Base-by-base conservation (phyloP, 2,113 vertebrate genomes). In the Euleptes europaea region DNA sequence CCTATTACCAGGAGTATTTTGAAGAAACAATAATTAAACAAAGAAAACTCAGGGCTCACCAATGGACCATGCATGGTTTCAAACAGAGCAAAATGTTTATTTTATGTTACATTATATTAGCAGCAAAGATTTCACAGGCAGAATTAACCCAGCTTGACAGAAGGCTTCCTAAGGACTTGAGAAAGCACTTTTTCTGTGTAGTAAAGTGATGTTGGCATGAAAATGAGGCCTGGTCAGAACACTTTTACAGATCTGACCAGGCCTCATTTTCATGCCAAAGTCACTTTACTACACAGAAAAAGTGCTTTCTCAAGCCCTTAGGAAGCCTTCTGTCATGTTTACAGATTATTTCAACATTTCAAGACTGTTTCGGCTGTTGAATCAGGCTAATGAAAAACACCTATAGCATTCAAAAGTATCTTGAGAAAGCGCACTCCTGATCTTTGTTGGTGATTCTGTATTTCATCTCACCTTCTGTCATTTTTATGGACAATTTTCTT, bases 1-100 rank as follows among this genome's bases (percentile, higher is more conserved):
- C 11, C 35, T 76, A 1, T 44, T 85, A 82, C n/a, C 74, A 72
- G 1, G 60, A 89, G 23, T 17, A 26, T 4, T 15, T 38, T 89
- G 80, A 14, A 78, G 60, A 38, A n/a, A 28, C 40, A 74, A 51
- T 84, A 86, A 84, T 57, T 77, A 81, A 28, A 86, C 88, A 89
- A 40, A 88, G 51, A 83, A 88, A 17, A 17, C 78, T 40, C 17
- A 19, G 0, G 1, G 0, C 38, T 83, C 74, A 80, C 74, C 1
- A 63, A 77, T 86, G 26, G 80, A 90, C 84, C 31, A 7, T 23
- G 31, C n/a, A 49, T 31, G 17, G 31, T 80, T 65, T 49, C n/a
- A 10, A 23, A 31, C 63, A 80, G 28, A 33, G 21, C 40, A 47
- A 3, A 80, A 67, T 80, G 31, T 67, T 67, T 47, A 47, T 80